Evolutionary conservation across 2,888 invertebrate genomes (phyloP), one percentile per base, ranked within the genome.

Genomic region (Phalangium opilio): DNA sequence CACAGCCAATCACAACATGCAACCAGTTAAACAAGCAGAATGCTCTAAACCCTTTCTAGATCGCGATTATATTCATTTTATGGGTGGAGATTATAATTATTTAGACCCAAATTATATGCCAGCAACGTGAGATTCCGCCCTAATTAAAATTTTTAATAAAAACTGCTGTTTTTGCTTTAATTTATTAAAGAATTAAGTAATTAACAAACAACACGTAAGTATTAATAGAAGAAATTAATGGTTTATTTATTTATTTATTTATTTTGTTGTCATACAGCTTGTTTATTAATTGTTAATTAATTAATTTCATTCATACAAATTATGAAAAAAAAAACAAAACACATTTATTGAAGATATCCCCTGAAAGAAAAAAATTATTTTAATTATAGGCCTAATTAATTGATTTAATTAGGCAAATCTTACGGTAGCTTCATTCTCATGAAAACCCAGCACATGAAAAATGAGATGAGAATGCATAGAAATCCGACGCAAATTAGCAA

Each of bases 351-450:
- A 4, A 27, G 27, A 27, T 27, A 27, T 27, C 27, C 27, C 27
- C 27, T 27, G 27, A 27, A 27, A 27, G 8, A 7, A 27, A 27
- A 27, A n/a, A n/a, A n/a, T n/a, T n/a, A n/a, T n/a, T n/a, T n/a
- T n/a, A n/a, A n/a, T n/a, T n/a, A n/a, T n/a, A n/a, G n/a, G n/a
- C 27, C 27, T 27, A 20, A 15, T 38, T 15, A 38, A 38, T 20
- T 21, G 2, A 35, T 35, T 35, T 14, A 32, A 12, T 20, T 19
- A 27, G 10, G 15, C 10, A n/a, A 15, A 20, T 53, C 55, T 54
- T 53, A 56, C 56, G 96, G 96, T 57, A 98, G 67, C 70, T 96
- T 96, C 87, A 98, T 96, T 59, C 86, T 76, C 93, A 96, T 96
- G 65, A 98, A 96, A 52, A 95, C 80, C 81, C 91, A 87, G 53